These are phyloP conservation scores for Mola mola DNA, from an alignment of 2,113 vertebrate genomes.

Conservation along the genomic window DNA sequence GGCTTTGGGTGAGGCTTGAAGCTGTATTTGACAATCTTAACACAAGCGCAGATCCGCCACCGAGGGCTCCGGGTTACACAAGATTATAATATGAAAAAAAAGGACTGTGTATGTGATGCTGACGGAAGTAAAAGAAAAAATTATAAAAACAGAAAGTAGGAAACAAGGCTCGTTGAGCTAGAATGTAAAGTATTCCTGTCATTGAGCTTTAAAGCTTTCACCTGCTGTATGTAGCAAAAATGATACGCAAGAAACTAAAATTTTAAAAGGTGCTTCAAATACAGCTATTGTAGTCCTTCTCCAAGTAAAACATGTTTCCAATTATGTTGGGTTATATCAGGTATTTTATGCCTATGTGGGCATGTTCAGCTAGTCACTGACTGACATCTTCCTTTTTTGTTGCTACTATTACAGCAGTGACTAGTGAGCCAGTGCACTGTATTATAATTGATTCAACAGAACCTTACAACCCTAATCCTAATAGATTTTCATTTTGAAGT, in stretches of 20 bases:
- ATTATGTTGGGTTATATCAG: too few species aligned
- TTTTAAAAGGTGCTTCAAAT: neutral
- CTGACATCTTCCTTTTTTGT: too few species aligned
- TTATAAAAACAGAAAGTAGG: conserved; percentile 11
- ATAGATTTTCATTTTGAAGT: too few species aligned
- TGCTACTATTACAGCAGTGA: too few species aligned
- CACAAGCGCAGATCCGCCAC: conserved; percentile 27
- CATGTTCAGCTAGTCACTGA: neutral
- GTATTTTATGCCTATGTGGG: neutral
- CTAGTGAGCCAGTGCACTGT: too few species aligned
- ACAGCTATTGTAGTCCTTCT: neutral
- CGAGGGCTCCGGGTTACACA: conserved; percentile 32
- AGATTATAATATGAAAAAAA: too few species aligned
- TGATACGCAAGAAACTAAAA: neutral
- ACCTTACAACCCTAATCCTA: too few species aligned
- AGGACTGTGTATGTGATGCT: too few species aligned
- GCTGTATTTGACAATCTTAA: too few species aligned
- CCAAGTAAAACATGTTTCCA: neutral
- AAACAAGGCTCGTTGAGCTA: conserved; percentile 13
- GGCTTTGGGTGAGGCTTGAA: too few species aligned
- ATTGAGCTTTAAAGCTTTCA: conserved; percentile 16
- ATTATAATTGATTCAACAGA: too few species aligned
- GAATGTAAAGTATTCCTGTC: neutral
- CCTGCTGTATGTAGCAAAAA: conserved; percentile 2
- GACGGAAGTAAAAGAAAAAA: conserved; percentile 52